A percentile compares a stretch with the other conserved stretches of the same genome.
Evolutionary conservation across 2,888 invertebrate species (phyloP).

Genomic region (Trilocha varians): DNA sequence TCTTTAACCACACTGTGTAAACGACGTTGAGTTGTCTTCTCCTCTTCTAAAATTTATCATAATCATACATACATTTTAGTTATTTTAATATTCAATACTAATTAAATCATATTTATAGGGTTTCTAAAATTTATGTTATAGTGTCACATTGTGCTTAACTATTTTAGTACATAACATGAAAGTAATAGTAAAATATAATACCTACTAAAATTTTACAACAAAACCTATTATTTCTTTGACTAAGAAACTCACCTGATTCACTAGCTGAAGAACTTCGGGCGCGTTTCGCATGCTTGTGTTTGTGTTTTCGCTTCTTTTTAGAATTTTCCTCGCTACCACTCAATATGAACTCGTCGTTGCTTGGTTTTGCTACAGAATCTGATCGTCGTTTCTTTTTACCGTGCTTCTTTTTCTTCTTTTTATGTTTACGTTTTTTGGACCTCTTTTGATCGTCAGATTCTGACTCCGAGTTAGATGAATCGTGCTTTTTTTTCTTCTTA

Average conservation of each 20-base stretch:
- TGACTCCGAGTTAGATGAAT: conserved; percentile 57
- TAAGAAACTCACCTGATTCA: conserved; percentile 31
- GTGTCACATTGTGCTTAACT: too few species aligned
- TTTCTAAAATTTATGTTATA: too few species aligned
- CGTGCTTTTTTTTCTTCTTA: conserved; percentile 62
- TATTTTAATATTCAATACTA: too few species aligned
- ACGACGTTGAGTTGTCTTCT: conserved; percentile 35
- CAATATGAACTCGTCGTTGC: conserved; percentile 9
- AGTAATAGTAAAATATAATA: too few species aligned
- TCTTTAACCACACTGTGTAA: conserved; percentile 63
- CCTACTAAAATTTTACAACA: background rate
- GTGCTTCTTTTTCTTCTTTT: conserved; percentile 70
- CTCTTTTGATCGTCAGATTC: conserved; percentile 54
- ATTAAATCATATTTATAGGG: too few species aligned
- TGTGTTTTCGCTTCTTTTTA: conserved; percentile 60
- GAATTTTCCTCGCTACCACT: conserved; percentile 57
- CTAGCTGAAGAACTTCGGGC: conserved; percentile 39
- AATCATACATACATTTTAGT: too few species aligned
- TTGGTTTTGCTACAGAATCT: conserved; percentile 31
- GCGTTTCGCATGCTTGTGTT: conserved; percentile 53
- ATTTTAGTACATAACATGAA: too few species aligned
- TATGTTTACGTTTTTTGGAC: conserved; percentile 63
- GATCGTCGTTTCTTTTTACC: conserved; percentile 57
- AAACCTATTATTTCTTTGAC: background rate
- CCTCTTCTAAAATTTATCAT: conserved; percentile 18